Evolutionary conservation across 2,888 invertebrate species (phyloP), one percentile per base, ranked within the genome.

Genomic region (Amphimallon solstitiale): DNA sequence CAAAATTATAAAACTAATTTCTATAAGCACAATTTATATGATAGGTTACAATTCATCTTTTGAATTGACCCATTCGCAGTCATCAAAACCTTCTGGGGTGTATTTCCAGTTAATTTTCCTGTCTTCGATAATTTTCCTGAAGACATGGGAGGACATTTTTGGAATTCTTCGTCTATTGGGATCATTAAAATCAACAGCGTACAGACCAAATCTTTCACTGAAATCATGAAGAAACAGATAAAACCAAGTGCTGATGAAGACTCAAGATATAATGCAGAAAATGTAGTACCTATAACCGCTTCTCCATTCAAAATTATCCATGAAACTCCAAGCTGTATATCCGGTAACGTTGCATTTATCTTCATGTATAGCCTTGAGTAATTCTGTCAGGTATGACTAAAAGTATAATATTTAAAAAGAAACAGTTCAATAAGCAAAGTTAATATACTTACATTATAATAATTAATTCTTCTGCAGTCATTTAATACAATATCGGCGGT

Each of bases 251-350:
- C n/a, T 12, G 29, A 12, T 1, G 12, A 49, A n/a, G n/a, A n/a
- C n/a, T 14, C 15, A n/a, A n/a, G n/a, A n/a, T n/a, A n/a, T n/a
- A n/a, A n/a, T n/a, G n/a, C n/a, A n/a, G n/a, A n/a, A n/a, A n/a
- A n/a, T n/a, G n/a, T n/a, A n/a, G n/a, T 23, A 49, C 48, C 23
- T 5, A 29, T 49, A 49, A 10, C 48, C 48, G 29, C 29, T 49
- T 12, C 29, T 10, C 87, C 87, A 88, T 78, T 88, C 88, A 69
- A 88, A 86, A 72, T 86, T 86, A 73, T 88, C 88, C 83, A 87
- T 83, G 29, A 88, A 78, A 0, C 86, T 86, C 87, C 88, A 87
- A 0, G 85, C 86, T 19, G 85, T 85, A 77, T 87, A 88, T 0
- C 86, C 87, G 49, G 77, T 75, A 0, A 85, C 74, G 63, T 84